Evolutionary conservation across 2,797 vertebrate species (phyloP), one percentile per base, ranked within the genome.

Genomic region (Sebastes jordani): DNA sequence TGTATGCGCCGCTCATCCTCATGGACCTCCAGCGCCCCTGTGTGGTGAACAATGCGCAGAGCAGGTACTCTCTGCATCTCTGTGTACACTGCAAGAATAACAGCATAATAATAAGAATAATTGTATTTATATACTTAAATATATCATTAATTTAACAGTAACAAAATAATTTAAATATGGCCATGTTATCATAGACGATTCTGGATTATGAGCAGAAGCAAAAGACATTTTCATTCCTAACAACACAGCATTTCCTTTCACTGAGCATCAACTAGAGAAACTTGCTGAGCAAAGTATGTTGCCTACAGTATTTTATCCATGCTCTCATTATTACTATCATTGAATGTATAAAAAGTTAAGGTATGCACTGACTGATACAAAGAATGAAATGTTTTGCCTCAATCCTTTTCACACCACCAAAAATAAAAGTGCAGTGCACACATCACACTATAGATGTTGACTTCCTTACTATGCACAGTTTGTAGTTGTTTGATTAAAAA

Each of bases 1-100:
- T 23, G 27, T 4, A 1, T 22, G 7, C 2, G 27, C 9, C 27
- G 46, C 65, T 49, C 34, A 14, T 22, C 63, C 20, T 46, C n/a
- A 16, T 74, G 73, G 85, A 77, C 29, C 80, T 80, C 29, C 38
- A 78, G 52, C 84, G 34, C 80, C 81, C 70, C 78, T 83, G 3
- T 63, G 76, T 82, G 88, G 72, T 60, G 1, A 38, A 36, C 3
- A 20, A 56, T 7, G 22, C 3, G 0, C 9, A 66, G 1, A 46
- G 63, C 63, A 66, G 61, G 30, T 36, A 36, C 7, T 22, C 9
- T 25, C 13, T 27, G 30, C 20, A n/a, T 32, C 59, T 32, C 29
- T 32, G 20, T 62, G 20, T 62, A 30, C 23, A 58, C 14, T 27
- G 14, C 2, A 56, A 60, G 2, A 20, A 1, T 13, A 29, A 29